A percentile compares a stretch with the other conserved stretches of the same genome.
Evolutionary conservation across 1,140 invertebrate genomes (phyloP).

Genomic region (Leguminivora glycinivorella): DNA sequence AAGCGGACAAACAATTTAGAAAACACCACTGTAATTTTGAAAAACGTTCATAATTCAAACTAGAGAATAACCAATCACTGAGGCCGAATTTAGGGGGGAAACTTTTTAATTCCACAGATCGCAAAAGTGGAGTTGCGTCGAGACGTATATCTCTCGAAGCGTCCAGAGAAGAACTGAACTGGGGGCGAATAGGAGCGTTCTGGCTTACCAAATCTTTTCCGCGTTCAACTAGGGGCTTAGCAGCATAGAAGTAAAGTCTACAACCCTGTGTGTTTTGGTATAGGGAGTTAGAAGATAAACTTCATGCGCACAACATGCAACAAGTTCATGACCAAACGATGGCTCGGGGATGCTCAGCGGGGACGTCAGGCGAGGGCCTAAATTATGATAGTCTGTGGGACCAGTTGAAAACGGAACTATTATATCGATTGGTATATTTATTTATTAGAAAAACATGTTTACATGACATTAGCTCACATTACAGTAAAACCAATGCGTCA

Average conservation of each 20-base stretch:
- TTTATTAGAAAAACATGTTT: too few species aligned
- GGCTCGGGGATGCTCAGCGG: neutral
- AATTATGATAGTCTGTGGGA: neutral
- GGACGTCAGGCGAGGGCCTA: neutral
- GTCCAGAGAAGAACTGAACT: conserved; percentile 3
- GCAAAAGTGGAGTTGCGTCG: neutral
- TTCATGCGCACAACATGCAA: conserved; percentile 3
- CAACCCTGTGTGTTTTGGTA: neutral
- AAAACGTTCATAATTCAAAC: neutral
- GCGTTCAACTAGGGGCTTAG: neutral
- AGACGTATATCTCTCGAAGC: neutral
- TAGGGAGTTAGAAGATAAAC: neutral
- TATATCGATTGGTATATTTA: too few species aligned
- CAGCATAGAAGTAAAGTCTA: neutral
- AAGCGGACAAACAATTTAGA: neutral
- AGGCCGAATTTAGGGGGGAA: neutral
- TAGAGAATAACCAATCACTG: neutral
- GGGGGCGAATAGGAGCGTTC: neutral
- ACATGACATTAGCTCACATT: too few species aligned
- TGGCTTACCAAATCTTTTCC: neutral
- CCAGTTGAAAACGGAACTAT: neutral
- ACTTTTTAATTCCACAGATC: neutral
- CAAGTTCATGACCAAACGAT: conserved; percentile 4
- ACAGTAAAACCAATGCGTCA: too few species aligned
- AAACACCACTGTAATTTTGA: neutral